These are phyloP conservation scores for Saxicola maurus DNA, from an alignment of 2,797 vertebrate genomes.

Conservation along the genomic window DNA sequence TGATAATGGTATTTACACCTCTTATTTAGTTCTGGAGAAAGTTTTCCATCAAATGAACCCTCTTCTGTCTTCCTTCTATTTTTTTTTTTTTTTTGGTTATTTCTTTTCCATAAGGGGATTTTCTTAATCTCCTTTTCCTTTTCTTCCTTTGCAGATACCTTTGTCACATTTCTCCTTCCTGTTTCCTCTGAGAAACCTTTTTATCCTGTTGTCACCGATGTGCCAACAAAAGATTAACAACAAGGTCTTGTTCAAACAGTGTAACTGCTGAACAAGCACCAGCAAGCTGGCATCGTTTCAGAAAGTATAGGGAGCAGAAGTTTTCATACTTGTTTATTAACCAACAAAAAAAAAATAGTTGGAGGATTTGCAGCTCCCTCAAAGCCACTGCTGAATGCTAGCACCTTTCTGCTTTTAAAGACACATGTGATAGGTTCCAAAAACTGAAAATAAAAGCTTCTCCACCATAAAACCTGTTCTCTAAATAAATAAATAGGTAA, in stretches of 20 bases:
- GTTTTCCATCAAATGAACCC: neutral
- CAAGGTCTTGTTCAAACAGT: conserved; percentile 9
- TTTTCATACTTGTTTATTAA: conserved; percentile 17
- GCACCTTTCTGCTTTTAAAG: neutral
- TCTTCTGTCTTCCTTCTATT: neutral
- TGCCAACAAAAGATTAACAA: conserved; percentile 16
- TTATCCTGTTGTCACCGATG: neutral
- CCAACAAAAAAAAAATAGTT: neutral
- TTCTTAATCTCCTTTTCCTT: neutral
- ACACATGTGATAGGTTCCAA: rapidly evolving
- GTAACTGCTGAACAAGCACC: conserved; percentile 1
- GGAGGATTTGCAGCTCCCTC: neutral
- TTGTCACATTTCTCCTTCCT: neutral
- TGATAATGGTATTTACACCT: neutral
- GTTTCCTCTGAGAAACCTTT: conserved; percentile 1
- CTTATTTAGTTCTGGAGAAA: neutral
- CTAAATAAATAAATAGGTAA: neutral
- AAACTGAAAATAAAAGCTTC: neutral
- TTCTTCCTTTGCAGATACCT: neutral
- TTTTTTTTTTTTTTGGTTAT: neutral
- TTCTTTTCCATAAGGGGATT: neutral
- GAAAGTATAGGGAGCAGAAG: neutral
- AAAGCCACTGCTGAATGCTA: neutral
- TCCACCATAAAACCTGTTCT: neutral
- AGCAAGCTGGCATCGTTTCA: neutral